phyloP scores from a whole-genome alignment of 1,140 invertebrate genomes.

The Drosophila hydei region DNA sequence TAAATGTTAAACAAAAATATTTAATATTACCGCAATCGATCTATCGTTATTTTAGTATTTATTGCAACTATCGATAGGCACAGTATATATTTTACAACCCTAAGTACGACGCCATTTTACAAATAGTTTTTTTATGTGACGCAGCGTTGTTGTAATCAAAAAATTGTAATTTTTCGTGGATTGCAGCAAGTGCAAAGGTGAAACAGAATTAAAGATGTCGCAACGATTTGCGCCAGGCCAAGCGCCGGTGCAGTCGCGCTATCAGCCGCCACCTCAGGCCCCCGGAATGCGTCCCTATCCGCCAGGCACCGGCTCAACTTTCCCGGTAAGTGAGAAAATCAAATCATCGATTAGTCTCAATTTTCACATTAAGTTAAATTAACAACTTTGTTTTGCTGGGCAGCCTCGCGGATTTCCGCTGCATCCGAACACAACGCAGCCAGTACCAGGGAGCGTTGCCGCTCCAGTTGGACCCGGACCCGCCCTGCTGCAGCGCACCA shows the following conservation, averaged over 20 bases:
- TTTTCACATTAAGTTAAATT: background rate
- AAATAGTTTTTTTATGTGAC: slow-evolving; percentile 64
- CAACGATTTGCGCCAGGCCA: slow-evolving; percentile 82
- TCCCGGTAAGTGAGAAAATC: slow-evolving; percentile 66
- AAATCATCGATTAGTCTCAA: slow-evolving; percentile 21
- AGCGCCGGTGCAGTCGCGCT: slow-evolving; percentile 78
- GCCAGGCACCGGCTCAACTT: slow-evolving; percentile 64
- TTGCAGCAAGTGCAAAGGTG: slow-evolving; percentile 18
- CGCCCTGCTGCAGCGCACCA: slow-evolving; percentile 59
- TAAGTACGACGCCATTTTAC: slow-evolving; percentile 70
- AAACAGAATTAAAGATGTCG: slow-evolving; percentile 63
- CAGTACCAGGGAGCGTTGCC: slow-evolving; percentile 50
- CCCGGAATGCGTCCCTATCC: slow-evolving; percentile 81
- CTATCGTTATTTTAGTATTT: background rate
- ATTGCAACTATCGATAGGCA: background rate
- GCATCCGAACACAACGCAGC: slow-evolving; percentile 72
- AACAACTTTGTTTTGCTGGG: background rate
- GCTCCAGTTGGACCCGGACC: slow-evolving; percentile 51
- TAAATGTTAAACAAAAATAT: too few relatives aligned
- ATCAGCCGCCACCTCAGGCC: slow-evolving; percentile 76
- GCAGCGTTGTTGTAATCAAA: slow-evolving; percentile 65
- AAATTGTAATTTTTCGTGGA: slow-evolving; percentile 35
- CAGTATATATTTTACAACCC: slow-evolving; percentile 40
- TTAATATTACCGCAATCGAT: background rate
- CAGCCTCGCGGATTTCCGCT: slow-evolving; percentile 79